Percentiles rank a stretch among this genome's conserved stretches.
phyloP scores from a whole-genome alignment of 1,140 invertebrate genomes.

The Hesperophylax magnus region DNA sequence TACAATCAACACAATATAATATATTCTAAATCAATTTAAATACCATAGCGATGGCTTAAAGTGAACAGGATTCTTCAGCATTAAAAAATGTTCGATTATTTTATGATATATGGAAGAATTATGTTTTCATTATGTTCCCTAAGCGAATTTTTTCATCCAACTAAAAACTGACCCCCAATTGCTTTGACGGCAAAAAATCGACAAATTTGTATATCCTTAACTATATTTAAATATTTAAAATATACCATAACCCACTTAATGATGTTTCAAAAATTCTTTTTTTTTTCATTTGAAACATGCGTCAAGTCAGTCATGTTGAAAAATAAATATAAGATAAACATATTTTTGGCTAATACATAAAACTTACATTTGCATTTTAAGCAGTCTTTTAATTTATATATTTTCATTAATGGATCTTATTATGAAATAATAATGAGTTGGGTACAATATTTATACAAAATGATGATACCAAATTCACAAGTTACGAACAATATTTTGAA shows the following conservation, averaged over 20 bases:
- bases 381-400: constrained; percentile 57
- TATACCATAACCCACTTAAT: constrained; percentile 22
- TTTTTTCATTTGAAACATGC: constrained; percentile 26
- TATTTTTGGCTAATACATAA: constrained; percentile 49
- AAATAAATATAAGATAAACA: constrained; percentile 44
- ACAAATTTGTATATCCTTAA: not conserved
- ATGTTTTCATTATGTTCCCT: not conserved
- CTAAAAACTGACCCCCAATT: not conserved
- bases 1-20: constrained; percentile 55
- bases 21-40: constrained; percentile 33
- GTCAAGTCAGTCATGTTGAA: constrained; percentile 28
- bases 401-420: constrained; percentile 37
- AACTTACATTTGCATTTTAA: constrained; percentile 55
- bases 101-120: constrained; percentile 35
- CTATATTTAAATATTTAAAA: constrained; percentile 18
- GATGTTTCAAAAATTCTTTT: constrained; percentile 33
- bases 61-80: not conserved
- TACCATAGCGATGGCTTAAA: constrained; percentile 9
- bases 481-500: not conserved
- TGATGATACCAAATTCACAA: constrained; percentile 41
- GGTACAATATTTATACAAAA: constrained; percentile 2
- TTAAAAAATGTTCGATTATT: not conserved
- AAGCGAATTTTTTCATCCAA: not conserved
- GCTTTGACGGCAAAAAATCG: not conserved
- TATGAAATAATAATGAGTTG: constrained; percentile 3